Evolutionary conservation across 2,797 vertebrate species (phyloP).

Genomic region (Coccyzus lansbergi): DNA sequence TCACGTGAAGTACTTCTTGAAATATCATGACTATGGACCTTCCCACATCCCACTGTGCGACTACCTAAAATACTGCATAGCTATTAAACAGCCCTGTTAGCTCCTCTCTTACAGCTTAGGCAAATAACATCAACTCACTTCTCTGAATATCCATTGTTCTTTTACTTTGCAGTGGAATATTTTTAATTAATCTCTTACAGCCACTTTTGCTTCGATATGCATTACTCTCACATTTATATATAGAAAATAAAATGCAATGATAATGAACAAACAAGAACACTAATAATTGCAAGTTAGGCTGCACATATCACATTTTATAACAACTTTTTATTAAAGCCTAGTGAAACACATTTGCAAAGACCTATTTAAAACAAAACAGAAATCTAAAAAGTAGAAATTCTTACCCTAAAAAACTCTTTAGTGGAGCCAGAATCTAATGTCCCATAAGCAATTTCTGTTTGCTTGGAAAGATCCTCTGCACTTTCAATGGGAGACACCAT

Average conservation of each 20-base stretch:
- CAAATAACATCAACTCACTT: background rate
- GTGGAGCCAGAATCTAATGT: slow-evolving; percentile 98
- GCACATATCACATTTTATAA: background rate
- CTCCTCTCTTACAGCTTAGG: background rate
- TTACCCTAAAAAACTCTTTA: slow-evolving; percentile 99
- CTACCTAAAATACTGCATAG: background rate
- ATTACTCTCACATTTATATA: background rate
- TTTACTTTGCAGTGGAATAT: background rate
- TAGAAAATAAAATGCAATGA: background rate
- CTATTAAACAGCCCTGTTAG: background rate
- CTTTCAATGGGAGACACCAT: slow-evolving; percentile 99
- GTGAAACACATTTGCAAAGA: background rate
- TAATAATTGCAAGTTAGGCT: background rate
- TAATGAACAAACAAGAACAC: background rate
- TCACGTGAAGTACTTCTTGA: background rate
- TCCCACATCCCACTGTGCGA: background rate
- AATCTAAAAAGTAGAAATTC: slow-evolving; percentile 65
- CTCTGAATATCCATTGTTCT: background rate
- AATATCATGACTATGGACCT: background rate
- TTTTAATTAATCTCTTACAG: background rate
- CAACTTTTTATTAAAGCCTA: background rate
- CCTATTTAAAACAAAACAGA: slow-evolving; percentile 17
- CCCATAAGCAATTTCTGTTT: slow-evolving; percentile 97
- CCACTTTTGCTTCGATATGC: background rate
- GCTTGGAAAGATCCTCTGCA: slow-evolving; percentile 97